Base-by-base conservation (phyloP, 1,140 invertebrate species). In the Battus philenor region DNA sequence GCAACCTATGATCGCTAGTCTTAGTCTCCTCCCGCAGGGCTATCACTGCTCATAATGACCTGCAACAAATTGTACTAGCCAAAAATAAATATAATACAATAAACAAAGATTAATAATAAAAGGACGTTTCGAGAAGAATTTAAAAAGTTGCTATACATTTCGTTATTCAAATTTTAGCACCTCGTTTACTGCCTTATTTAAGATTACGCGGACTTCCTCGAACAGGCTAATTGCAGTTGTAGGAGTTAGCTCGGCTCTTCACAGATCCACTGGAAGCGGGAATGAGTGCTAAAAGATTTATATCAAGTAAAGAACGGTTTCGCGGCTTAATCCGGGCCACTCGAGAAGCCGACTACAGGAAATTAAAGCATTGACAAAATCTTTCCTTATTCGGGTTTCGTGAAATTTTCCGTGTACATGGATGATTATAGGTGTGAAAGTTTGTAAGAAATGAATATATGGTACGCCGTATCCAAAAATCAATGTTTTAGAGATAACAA, bases 241-340 rank as follows among this genome's bases (percentile, higher is more conserved):
- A 68, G 54, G 63, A 68, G 60, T 75, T 73, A 67, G 57, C 59
- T 59, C 11, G 59, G 57, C 54, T 66, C 64, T 50, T 32, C 26
- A 50, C 27, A 62, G 69, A 73, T 75, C 68, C 68, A 39, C 39
- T 55, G 54, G 68, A 68, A 47, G 62, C 59, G 51, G 50, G 64
- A 71, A 83, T 63, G 72, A 78, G 73, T 70, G 79, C 76, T 77
- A 68, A 77, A 73, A 83, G 79, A 83, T 83, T 83, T 83, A 83
- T 82, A 82, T 83, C 79, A 54, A 47, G 57, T 55, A 58, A 67
- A 59, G 48, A 57, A 57, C 61, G 66, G 60, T 68, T 69, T 57
- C 18, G 48, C 48, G 48, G 44, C 57, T 52, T 76, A 71, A 75
- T 68, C 63, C 58, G 51, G 47, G 59, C 52, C 59, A 52, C 61